Percentiles rank a stretch among this genome's conserved stretches.
Evolutionary conservation across 2,888 invertebrate species (phyloP).

Genomic region (Dromius quadrimaculatus): DNA sequence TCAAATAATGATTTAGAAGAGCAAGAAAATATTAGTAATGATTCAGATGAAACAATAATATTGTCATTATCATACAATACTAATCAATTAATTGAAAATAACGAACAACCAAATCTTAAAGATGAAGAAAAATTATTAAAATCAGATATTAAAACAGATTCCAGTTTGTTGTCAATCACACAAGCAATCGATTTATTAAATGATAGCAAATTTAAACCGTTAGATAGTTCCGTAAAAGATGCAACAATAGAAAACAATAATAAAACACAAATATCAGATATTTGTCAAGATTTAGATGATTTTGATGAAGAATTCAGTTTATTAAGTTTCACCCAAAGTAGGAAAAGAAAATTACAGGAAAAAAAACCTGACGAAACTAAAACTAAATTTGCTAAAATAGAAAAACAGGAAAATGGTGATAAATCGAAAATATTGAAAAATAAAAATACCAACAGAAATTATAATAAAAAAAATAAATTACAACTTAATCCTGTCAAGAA

Average conservation of each 20-base stretch:
- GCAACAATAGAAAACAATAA: not conserved
- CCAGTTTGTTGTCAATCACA: constrained; percentile 66
- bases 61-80: constrained; percentile 53
- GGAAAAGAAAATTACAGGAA: constrained; percentile 4
- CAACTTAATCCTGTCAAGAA: constrained; percentile 7
- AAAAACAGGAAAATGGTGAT: not conserved
- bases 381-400: constrained; percentile 9
- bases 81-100: constrained; percentile 7
- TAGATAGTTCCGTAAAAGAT: constrained; percentile 1
- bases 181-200: constrained; percentile 65
- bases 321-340: constrained; percentile 30
- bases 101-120: constrained; percentile 3
- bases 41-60: constrained; percentile 57
- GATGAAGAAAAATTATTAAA: not conserved
- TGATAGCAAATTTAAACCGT: constrained; percentile 21
- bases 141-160: constrained; percentile 61
- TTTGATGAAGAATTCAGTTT: constrained; percentile 42
- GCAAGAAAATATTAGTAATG: constrained; percentile 9
- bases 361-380: not conserved
- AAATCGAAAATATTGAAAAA: constrained; percentile 1
- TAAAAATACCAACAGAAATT: not conserved
- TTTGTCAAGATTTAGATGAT: constrained; percentile 12
- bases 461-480: constrained; percentile 37
- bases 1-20: not conserved
- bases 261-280: constrained; percentile 2